Percentiles rank a stretch among this genome's conserved stretches.
phyloP scores from a whole-genome alignment of 1,140 invertebrate species.

The Mya arenaria region DNA sequence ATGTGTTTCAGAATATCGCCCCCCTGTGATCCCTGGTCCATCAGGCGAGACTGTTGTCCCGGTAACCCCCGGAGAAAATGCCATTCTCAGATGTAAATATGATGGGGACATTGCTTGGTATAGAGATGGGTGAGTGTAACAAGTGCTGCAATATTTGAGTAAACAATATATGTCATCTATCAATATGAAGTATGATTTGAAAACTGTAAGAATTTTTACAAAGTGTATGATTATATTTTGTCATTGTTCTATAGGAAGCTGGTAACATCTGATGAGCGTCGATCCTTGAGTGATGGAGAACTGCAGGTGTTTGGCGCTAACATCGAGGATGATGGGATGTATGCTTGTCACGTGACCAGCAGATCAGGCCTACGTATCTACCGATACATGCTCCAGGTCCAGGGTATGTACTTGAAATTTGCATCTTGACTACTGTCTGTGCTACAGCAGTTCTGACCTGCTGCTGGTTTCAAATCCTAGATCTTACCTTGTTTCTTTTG shows the following conservation, averaged over 20 bases:
- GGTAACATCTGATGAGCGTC: conserved; percentile 6
- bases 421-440: too few relatives aligned
- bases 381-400: conserved; percentile 19
- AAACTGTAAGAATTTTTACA: too few relatives aligned
- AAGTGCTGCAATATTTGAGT: not conserved
- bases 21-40: not conserved
- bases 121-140: conserved; percentile 45
- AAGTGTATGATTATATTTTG: not conserved
- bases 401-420: conserved; percentile 15
- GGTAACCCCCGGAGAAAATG: conserved; percentile 45
- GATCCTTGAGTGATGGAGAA: conserved; percentile 8
- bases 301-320: conserved; percentile 22
- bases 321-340: conserved; percentile 51
- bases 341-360: conserved; percentile 39
- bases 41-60: conserved; percentile 38
- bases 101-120: conserved; percentile 41
- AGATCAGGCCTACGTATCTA: conserved; percentile 9
- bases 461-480: too few relatives aligned
- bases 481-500: too few relatives aligned
- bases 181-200: too few relatives aligned
- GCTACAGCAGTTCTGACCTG: too few relatives aligned
- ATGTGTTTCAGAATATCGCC: too few relatives aligned
- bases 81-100: conserved; percentile 37
- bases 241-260: conserved; percentile 31
- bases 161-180: too few relatives aligned